Evolutionary conservation across 2,113 vertebrate genomes (phyloP), one percentile per base, ranked within the genome.

Genomic region (Eira barbara): DNA sequence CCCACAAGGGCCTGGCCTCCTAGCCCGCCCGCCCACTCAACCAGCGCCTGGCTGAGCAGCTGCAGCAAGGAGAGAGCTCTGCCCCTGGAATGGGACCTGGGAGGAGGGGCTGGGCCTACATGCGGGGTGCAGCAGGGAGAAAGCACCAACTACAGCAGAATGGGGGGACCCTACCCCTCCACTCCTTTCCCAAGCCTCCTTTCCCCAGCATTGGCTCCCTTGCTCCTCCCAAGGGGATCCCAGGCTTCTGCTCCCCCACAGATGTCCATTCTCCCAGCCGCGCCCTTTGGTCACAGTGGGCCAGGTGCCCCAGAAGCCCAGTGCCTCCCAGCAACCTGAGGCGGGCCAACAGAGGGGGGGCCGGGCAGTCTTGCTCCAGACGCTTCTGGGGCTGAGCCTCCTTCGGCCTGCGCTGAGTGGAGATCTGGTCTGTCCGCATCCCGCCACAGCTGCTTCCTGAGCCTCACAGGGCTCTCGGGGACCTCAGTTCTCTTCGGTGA

Each of bases 121-220:
- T 98, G 98, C 98, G 0, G 92, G 96, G 80, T 89, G 57, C 92
- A 85, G 59, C 81, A 81, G 95, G 95, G 88, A 21, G 96, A 97
- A 98, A 98, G 98, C 98, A 98, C 98, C 98, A 0, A 90, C 95
- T 71, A 95, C 93, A 96, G 97, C 94, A 95, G 84, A 87, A 91
- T 34, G 65, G 91, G 93, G 96, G 55, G 45, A 67, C 84, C 85
- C 88, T 83, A 87, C 69, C 71, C 83, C 78, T 84, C 52, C n/a
- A 34, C n/a, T 20, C 76, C 65, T n/a, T 88, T 80, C 76, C 49
- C 8, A 7, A 88, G 81, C 69, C 71, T 79, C 73, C 39, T 67
- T 45, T 78, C 61, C 79, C 57, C 47, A 73, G 87, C 78, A 55
- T 8, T 45, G 74, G 61, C 52, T 42, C 93, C 65, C 79, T 21